Conservation (phyloP, 2,888 invertebrate genomes). For the Calameuta filiformis region DNA sequence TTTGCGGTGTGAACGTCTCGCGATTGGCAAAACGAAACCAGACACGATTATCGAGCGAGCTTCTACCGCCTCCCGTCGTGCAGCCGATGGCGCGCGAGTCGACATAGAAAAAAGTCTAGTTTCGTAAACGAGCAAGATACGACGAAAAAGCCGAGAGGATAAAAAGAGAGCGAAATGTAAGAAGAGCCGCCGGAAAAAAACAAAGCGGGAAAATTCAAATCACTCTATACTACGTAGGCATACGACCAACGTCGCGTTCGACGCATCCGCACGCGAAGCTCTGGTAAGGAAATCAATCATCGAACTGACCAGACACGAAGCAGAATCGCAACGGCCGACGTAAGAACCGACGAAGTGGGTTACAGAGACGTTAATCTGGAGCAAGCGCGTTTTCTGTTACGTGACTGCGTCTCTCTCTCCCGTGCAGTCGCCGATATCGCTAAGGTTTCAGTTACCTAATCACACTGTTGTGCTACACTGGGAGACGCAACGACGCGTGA, state of each 20-base stretch:
- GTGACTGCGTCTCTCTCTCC: conserved; percentile 11
- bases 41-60: background rate
- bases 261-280: background rate
- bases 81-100: background rate
- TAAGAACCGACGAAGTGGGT: conserved; percentile 22
- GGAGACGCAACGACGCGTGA: conserved; percentile 48
- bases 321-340: conserved; percentile 11
- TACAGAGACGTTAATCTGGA: conserved; percentile 34
- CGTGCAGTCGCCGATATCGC: conserved; percentile 27
- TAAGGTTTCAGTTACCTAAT: conserved; percentile 52
- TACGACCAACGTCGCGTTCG: too few relatives aligned
- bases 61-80: background rate
- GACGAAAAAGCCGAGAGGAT: too few relatives aligned
- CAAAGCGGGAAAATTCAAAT: background rate
- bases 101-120: background rate
- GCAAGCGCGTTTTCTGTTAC: conserved; percentile 27
- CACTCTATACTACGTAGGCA: background rate
- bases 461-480: conserved; percentile 42
- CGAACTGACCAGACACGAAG: conserved; percentile 10
- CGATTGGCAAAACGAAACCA: background rate
- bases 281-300: background rate
- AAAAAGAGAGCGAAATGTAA: too few relatives aligned
- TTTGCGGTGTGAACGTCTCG: background rate
- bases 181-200: too few relatives aligned
- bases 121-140: background rate